Base-by-base conservation (phyloP, 2,888 invertebrate species). In the Pedicia rivosa region DNA sequence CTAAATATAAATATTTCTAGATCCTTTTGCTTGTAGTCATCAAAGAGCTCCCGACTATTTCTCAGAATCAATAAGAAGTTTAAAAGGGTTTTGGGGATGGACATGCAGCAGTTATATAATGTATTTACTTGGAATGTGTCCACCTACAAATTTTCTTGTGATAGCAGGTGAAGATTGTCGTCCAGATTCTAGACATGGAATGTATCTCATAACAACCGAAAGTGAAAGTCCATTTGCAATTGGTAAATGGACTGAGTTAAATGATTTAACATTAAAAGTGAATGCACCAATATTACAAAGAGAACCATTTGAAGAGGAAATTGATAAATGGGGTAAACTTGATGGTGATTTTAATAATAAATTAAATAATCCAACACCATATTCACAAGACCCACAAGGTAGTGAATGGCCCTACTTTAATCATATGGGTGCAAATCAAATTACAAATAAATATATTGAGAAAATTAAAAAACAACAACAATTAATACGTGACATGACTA, bases 11-110 rank as follows among this genome's bases (percentile, higher is more conserved):
- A 3, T 30, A 4, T 17, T 54, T 56, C 29, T 38, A 68, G 68
- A 66, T 48, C 67, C 70, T 2, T 70, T 74, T 47, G 69, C 69
- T 1, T 76, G 76, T 47, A 70, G 70, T 43, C 75, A 76, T 50
- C 72, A 74, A 42, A 56, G 75, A 35, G 68, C 76, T 0, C 68
- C 73, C 0, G 56, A 64, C 5, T 77, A 77, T 47, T 77, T 68
- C 45, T 65, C 71, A 1, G 77, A 77, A 51, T 74, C 75, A 0
- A 70, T 77, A 35, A 70, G 68, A 42, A 65, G 68, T 2, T 46
- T 55, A n/a, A 52, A 59, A 27, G 76, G 76, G 0, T 77, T 77
- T 51, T 76, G 71, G 70, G 75, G 73, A 5, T 74, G 74, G 70
- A 63, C 65, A 0, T 77, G 77, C 47, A 56, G 64, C 6, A 67